Percentiles rank a stretch among this genome's conserved stretches.
phyloP scores from a whole-genome alignment of 2,797 vertebrate species.

The Thripadectes ignobilis region DNA sequence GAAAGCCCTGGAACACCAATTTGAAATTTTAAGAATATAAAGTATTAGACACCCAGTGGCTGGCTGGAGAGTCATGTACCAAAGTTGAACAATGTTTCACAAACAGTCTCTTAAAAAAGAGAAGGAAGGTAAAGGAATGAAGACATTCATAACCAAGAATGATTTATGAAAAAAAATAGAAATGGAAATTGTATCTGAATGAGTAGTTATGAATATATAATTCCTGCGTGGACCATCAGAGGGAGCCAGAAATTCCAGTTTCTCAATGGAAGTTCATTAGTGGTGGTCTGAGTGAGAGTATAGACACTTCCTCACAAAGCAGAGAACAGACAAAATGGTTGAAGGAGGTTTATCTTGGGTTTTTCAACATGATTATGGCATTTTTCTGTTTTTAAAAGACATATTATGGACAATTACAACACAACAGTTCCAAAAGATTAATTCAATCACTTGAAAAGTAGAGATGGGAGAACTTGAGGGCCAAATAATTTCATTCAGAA shows the following conservation, averaged over 20 bases:
- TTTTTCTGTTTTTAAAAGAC: neutral
- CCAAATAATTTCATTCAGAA: neutral
- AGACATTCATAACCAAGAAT: neutral
- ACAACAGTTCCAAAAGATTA: neutral
- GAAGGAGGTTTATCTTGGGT: neutral
- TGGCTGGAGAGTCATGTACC: neutral
- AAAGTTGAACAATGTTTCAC: constrained; percentile 18
- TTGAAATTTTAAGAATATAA: constrained; percentile 77
- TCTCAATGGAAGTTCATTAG: neutral
- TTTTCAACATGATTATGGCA: neutral
- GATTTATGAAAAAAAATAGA: neutral
- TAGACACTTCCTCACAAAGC: neutral
- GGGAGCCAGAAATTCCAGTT: constrained; percentile 9
- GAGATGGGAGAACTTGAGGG: neutral
- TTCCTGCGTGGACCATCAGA: constrained; percentile 1
- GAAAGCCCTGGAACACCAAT: constrained; percentile 80
- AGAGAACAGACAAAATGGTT: neutral
- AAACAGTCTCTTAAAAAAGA: neutral
- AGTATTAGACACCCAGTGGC: constrained; percentile 53
- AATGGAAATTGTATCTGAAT: neutral
- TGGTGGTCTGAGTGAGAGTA: neutral
- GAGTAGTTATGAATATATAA: neutral
- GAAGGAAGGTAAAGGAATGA: neutral
- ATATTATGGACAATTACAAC: neutral
- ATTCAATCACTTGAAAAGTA: neutral